Evolutionary conservation across 2,797 vertebrate species (phyloP).

Genomic region (Neomorphus geoffroyi): DNA sequence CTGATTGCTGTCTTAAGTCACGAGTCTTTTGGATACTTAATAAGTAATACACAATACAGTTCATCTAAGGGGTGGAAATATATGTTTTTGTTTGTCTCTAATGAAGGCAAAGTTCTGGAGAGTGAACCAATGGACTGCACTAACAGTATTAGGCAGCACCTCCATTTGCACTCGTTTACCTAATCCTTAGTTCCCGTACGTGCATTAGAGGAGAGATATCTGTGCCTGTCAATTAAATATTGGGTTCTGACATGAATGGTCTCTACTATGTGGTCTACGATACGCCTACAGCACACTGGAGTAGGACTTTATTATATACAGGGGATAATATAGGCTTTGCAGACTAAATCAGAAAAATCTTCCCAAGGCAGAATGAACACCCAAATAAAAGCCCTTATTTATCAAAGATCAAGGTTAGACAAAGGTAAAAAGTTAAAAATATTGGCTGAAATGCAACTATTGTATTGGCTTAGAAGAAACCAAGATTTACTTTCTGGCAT

Average conservation of each 20-base stretch:
- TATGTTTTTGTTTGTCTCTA: background rate
- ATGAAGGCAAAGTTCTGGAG: background rate
- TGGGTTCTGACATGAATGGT: background rate
- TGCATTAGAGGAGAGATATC: background rate
- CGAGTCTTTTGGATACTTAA: background rate
- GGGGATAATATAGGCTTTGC: background rate
- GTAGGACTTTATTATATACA: background rate
- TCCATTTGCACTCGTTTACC: background rate
- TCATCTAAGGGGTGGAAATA: background rate
- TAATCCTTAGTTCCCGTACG: background rate
- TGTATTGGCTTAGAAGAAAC: background rate
- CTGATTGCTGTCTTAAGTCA: background rate
- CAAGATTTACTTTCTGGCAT: background rate
- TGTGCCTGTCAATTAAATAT: background rate
- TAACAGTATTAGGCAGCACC: background rate
- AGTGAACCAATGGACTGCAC: background rate
- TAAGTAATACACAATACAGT: background rate
- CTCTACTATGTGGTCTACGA: background rate
- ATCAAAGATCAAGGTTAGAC: background rate
- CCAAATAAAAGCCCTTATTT: background rate
- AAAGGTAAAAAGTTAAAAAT: background rate
- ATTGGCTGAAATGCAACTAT: background rate
- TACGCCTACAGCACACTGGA: rapidly evolving
- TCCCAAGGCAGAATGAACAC: background rate
- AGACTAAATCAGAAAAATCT: background rate